These are phyloP conservation scores for Laticauda laticaudata DNA, from an alignment of 2,113 vertebrate species.

Conservation along the genomic window DNA sequence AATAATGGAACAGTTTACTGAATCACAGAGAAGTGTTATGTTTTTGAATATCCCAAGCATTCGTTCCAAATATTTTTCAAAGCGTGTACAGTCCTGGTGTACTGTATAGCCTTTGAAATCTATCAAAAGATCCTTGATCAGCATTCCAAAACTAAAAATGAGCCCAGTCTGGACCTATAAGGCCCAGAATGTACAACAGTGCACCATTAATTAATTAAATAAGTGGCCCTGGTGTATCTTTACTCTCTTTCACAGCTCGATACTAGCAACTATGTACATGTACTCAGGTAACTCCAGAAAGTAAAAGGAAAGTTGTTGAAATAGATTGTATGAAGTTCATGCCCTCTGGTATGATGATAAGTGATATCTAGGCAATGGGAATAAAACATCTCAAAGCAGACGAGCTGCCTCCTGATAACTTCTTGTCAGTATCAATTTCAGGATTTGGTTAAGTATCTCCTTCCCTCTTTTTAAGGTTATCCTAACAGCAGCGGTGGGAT, in stretches of 20 bases:
- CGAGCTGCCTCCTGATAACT: conserved; percentile 1
- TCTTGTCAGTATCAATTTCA: conserved; percentile 30
- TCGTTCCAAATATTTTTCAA: not conserved
- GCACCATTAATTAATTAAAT: conserved; percentile 7
- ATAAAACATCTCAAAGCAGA: conserved; percentile 22
- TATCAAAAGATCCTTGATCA: not conserved
- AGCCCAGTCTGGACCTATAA: not conserved
- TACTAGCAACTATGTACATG: conserved; percentile 4
- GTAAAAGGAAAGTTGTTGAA: conserved; percentile 10
- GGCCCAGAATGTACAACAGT: not conserved
- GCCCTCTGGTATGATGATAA: not conserved
- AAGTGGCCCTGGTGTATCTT: conserved; percentile 12
- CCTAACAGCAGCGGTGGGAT: not conserved
- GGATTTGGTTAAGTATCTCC: not conserved
- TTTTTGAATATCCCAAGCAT: not conserved
- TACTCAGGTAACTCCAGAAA: conserved; percentile 13
- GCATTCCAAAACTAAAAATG: not conserved
- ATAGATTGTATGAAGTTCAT: conserved; percentile 15
- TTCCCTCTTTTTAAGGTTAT: not conserved
- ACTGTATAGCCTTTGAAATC: not conserved
- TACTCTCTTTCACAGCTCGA: not conserved
- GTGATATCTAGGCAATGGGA: conserved; percentile 8
- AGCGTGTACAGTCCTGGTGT: not conserved
- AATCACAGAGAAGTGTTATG: not conserved
- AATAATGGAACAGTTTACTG: not conserved